phyloP scores from a whole-genome alignment of 2,888 invertebrate genomes.

The Papilio gigon region DNA sequence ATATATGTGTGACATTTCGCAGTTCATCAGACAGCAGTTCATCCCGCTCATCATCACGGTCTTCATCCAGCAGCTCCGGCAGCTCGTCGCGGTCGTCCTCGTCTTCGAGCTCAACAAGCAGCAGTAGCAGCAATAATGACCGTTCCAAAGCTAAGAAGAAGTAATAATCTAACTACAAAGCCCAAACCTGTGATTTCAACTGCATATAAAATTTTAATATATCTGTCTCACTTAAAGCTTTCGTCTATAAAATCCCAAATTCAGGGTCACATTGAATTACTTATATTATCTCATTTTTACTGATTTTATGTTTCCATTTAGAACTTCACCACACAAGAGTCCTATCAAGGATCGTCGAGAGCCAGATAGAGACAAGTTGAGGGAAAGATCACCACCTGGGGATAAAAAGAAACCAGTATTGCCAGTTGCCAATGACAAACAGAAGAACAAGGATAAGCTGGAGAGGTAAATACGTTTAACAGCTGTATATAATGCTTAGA shows the following conservation, averaged over 20 bases:
- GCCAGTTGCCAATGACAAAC: slow-evolving; percentile 68
- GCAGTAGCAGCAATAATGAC: slow-evolving; percentile 85
- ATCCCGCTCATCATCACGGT: slow-evolving; percentile 89
- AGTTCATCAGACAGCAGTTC: slow-evolving; percentile 92
- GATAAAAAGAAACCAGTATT: slow-evolving; percentile 73
- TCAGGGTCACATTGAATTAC: too few species aligned
- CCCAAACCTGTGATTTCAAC: too few species aligned
- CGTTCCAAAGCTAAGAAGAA: slow-evolving; percentile 85
- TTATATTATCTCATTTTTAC: too few species aligned
- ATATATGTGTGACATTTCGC: slow-evolving; percentile 30
- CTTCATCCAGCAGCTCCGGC: slow-evolving; percentile 89
- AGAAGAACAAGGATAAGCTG: slow-evolving; percentile 74
- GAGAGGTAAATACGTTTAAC: slow-evolving; percentile 61
- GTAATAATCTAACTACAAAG: slow-evolving; percentile 66
- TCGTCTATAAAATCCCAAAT: too few species aligned
- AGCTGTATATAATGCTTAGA: slow-evolving; percentile 24
- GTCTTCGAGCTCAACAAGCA: slow-evolving; percentile 84
- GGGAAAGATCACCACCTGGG: slow-evolving; percentile 72
- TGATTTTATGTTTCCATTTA: too few species aligned
- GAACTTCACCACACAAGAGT: slow-evolving; percentile 76
- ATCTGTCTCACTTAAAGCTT: too few species aligned
- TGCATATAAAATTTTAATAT: too few species aligned
- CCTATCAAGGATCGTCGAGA: slow-evolving; percentile 77
- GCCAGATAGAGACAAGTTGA: slow-evolving; percentile 71
- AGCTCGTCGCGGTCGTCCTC: slow-evolving; percentile 83